phyloP scores from a whole-genome alignment of 2,113 vertebrate species.

The Tragelaphus strepsiceros region DNA sequence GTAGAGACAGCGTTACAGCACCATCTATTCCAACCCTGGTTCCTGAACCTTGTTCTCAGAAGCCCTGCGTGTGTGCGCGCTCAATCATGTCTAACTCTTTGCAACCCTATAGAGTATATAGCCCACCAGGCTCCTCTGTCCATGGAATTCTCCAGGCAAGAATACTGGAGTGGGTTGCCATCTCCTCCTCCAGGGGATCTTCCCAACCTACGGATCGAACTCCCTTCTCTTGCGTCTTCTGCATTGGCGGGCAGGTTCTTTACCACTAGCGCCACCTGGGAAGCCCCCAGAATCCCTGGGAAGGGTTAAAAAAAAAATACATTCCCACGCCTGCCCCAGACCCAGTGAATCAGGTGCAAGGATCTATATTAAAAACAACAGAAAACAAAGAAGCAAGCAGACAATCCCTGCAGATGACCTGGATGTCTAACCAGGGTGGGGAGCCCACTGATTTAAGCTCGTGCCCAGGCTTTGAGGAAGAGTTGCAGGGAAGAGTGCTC shows the following conservation, averaged over 20 bases:
- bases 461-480: background rate
- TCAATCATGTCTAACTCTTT: background rate
- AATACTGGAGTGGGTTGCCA: background rate
- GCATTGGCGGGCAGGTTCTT: background rate
- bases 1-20: background rate
- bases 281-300: background rate
- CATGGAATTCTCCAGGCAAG: background rate
- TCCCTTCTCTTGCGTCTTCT: background rate
- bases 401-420: background rate
- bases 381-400: background rate
- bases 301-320: background rate
- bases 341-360: background rate
- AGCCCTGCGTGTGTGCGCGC: fast-evolving
- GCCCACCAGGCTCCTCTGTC: background rate
- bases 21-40: background rate
- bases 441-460: background rate
- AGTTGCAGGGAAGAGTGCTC: background rate
- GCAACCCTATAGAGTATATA: background rate
- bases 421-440: background rate
- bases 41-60: background rate
- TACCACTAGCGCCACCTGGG: background rate
- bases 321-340: background rate
- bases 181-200: background rate
- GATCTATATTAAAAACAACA: background rate
- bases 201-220: background rate